Conservation (phyloP, 1,140 invertebrate species). For the Leptoteleia sp. region DNA sequence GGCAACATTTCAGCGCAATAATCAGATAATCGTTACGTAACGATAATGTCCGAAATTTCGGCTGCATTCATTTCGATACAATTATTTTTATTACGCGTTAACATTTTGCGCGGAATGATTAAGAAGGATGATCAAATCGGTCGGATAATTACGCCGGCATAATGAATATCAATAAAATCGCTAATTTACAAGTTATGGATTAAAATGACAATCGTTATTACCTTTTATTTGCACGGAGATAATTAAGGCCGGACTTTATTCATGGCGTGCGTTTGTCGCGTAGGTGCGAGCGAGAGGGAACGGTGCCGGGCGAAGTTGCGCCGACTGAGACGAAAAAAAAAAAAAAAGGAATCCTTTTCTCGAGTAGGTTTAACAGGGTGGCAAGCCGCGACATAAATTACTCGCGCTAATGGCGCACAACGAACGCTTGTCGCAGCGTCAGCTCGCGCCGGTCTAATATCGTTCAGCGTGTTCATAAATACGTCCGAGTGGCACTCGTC, state of each 20-base stretch:
- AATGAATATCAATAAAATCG: conserved; percentile 3
- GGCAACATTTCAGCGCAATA: no score
- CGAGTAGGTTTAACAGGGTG: conserved; percentile 58
- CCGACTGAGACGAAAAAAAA: conserved; percentile 41
- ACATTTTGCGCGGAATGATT: no score
- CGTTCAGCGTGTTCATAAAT: conserved; percentile 72
- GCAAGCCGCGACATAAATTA: conserved; percentile 69
- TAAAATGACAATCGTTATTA: conserved; percentile 27
- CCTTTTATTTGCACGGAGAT: conserved; percentile 19
- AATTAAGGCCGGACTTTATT: conserved; percentile 38
- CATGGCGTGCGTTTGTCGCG: conserved; percentile 10
- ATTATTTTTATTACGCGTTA: no score
- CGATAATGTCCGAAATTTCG: no score
- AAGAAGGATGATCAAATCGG: no score
- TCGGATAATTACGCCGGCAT: no score
- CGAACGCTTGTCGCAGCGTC: conserved; percentile 71
- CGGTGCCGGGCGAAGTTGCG: conserved; percentile 23
- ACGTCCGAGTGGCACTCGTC: conserved; percentile 68
- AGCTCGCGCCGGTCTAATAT: conserved; percentile 74
- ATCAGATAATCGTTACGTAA: no score
- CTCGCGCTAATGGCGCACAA: conserved; percentile 69
- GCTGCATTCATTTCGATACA: no score
- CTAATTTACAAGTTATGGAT: conserved; percentile 31
- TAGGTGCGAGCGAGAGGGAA: conserved; percentile 11
- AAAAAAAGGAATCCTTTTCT: conserved; percentile 55